These are phyloP conservation scores for Catostylus mosaicus DNA, from an alignment of 30 jellyfish, hydroid and myxozoan species.

Conservation along the genomic window DNA sequence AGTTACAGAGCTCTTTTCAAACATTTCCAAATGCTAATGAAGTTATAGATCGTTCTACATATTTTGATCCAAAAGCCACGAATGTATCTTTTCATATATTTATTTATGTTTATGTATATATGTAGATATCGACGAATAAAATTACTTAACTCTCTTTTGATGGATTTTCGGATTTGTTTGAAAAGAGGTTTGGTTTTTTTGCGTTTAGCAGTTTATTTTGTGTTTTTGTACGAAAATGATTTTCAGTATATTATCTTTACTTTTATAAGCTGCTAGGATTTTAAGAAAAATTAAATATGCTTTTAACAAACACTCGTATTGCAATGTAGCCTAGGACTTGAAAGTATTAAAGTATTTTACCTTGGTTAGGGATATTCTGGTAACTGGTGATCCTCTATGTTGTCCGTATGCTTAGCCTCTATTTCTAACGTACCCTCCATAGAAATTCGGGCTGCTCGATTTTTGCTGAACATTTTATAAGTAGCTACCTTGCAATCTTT, in stretches of 20 bases:
- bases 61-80: neutral
- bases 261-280: neutral
- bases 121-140: neutral
- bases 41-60: no score
- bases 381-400: neutral
- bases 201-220: neutral
- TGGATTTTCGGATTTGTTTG: neutral
- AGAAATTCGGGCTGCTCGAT: neutral
- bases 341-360: neutral
- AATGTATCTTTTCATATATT: neutral
- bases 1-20: neutral
- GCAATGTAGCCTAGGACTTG: conserved; percentile 1
- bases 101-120: neutral
- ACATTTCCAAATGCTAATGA: neutral
- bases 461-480: neutral
- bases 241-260: neutral
- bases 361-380: neutral
- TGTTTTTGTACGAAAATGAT: neutral
- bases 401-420: neutral
- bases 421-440: neutral
- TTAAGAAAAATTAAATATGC: neutral
- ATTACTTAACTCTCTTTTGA: neutral
- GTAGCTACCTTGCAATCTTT: neutral
- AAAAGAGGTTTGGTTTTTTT: neutral
- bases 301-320: neutral